Base-by-base conservation (phyloP, 2,113 vertebrate genomes). In the Tursiops truncatus region DNA sequence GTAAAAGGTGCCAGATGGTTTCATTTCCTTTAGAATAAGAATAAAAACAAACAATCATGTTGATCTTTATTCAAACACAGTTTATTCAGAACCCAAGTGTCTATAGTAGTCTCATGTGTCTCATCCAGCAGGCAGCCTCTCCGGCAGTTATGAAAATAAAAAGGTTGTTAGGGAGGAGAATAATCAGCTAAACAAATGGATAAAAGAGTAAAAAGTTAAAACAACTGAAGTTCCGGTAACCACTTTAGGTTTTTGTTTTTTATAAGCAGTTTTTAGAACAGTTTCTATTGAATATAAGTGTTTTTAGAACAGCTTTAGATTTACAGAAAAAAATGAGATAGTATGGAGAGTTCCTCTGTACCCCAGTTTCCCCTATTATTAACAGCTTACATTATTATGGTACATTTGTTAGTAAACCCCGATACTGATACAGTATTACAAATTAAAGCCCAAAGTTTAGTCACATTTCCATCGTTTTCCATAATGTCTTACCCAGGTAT, bases 201-300 rank as follows among this genome's bases (percentile, higher is more conserved):
- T 89, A 60, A 94, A 89, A 81, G 92, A 73, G 79, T 95, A 98
- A 97, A 98, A 95, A 93, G 98, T 97, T 98, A 96, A 97, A 98
- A 89, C 98, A 98, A 98, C 74, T 93, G 92, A 96, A 58, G 53
- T 98, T 98, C 98, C 98, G 97, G 97, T 98, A 98, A 97, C 97
- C 98, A 96, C 95, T 58, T 98, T 97, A 98, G 97, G 94, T 2
- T 18, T 68, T 89, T n/a, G 14, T 20, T 79, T 67, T 38, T 65
- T 85, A 74, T 74, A 74, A 74, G 71, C 26, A 47, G 73, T 47
- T 20, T 92, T 67, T 31, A 86, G 60, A 70, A 41, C 26, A 80
- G 62, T 38, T 90, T 80, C 8, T 58, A 58, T 58, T 58, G 18
- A 62, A 38, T 41, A n/a, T 53, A 85, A 76, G 13, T 74, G 36